These are phyloP conservation scores for Aleiodes alternator DNA, from an alignment of 2,888 invertebrate species.

Conservation along the genomic window DNA sequence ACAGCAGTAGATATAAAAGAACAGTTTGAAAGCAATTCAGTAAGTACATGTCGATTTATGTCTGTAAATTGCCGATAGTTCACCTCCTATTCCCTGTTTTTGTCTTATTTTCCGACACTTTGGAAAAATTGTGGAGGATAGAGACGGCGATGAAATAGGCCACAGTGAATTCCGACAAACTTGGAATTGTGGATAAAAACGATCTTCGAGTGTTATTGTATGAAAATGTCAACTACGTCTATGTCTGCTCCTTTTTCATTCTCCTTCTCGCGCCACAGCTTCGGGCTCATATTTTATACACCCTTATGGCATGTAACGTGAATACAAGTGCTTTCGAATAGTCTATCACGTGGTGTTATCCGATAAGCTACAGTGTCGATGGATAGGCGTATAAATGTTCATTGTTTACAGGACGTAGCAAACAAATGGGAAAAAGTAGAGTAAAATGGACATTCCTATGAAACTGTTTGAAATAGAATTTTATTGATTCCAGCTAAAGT, in stretches of 20 bases:
- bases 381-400: too few species aligned
- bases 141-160: too few species aligned
- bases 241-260: too few species aligned
- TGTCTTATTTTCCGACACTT: constrained; percentile 12
- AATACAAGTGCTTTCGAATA: too few species aligned
- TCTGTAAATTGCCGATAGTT: constrained; percentile 69
- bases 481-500: too few species aligned
- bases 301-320: not conserved
- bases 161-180: not conserved
- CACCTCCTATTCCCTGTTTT: constrained; percentile 61
- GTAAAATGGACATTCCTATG: too few species aligned
- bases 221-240: constrained; percentile 53
- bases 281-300: constrained; percentile 43
- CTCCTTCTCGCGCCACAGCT: constrained; percentile 36
- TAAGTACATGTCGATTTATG: constrained; percentile 74
- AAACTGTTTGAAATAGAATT: too few species aligned
- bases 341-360: too few species aligned
- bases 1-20: constrained; percentile 62
- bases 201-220: constrained; percentile 62
- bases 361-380: too few species aligned
- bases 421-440: too few species aligned
- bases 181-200: not conserved
- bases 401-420: too few species aligned
- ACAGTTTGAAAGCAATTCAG: constrained; percentile 73
- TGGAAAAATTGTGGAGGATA: not conserved